phyloP scores from a whole-genome alignment of 2,888 invertebrate species.

The Lasioglossum marginatum region DNA sequence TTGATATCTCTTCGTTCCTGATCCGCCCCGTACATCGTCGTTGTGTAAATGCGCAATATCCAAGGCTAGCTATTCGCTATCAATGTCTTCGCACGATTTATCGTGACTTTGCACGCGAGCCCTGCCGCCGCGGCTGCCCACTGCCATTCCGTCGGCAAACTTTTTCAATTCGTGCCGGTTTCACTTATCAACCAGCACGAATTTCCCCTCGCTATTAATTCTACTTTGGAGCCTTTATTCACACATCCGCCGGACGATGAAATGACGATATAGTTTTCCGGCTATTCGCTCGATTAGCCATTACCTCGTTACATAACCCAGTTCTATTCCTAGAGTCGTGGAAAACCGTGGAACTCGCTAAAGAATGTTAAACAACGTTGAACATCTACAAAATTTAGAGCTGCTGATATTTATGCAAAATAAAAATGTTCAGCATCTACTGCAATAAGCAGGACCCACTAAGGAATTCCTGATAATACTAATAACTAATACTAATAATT shows the following conservation, averaged over 20 bases:
- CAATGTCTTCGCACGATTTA: slow-evolving; percentile 72
- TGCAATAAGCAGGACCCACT: background rate
- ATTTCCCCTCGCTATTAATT: slow-evolving; percentile 70
- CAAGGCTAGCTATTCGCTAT: slow-evolving; percentile 66
- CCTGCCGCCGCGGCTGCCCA: slow-evolving; percentile 46
- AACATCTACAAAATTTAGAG: accelerated
- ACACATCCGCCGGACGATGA: slow-evolving; percentile 58
- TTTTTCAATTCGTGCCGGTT: slow-evolving; percentile 70
- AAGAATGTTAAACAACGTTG: background rate
- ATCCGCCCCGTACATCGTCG: slow-evolving; percentile 43
- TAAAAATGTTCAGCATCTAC: background rate
- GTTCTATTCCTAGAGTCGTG: background rate
- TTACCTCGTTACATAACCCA: background rate
- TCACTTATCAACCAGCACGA: slow-evolving; percentile 64
- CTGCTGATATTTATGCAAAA: background rate
- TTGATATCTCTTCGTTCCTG: slow-evolving; percentile 33
- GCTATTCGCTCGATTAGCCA: slow-evolving; percentile 3
- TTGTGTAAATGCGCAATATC: slow-evolving; percentile 64
- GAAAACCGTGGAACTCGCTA: background rate
- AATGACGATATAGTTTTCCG: slow-evolving; percentile 16
- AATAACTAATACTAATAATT: no score
- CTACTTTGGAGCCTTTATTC: slow-evolving; percentile 53
- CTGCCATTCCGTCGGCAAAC: slow-evolving; percentile 67
- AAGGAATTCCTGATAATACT: no score
- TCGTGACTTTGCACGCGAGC: slow-evolving; percentile 70